Percentiles rank a stretch among this genome's conserved stretches.
Evolutionary conservation across 1,140 invertebrate genomes (phyloP).

Genomic region (Ceratosolen solmsi): DNA sequence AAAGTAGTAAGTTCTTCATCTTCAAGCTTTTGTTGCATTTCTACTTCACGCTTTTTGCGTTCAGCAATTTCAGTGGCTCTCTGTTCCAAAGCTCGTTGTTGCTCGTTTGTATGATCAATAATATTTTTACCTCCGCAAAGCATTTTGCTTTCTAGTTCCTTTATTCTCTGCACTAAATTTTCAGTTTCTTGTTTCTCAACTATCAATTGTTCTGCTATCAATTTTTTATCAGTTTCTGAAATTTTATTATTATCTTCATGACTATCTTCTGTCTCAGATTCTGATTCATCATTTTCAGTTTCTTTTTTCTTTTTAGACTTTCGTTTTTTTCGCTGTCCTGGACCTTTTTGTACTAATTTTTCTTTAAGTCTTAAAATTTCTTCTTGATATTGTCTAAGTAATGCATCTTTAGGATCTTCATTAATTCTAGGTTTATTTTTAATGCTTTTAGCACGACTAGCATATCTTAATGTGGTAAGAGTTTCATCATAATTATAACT

Average conservation of each 20-base stretch:
- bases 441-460: constrained; percentile 97
- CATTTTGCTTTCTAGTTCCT: constrained; percentile 94
- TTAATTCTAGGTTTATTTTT: constrained; percentile 97
- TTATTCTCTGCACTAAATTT: constrained; percentile 87
- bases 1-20: constrained; percentile 93
- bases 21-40: constrained; percentile 86
- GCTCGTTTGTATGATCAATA: constrained; percentile 96
- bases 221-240: constrained; percentile 77
- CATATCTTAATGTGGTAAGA: constrained; percentile 96
- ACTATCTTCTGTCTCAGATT: constrained; percentile 69
- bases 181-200: constrained; percentile 82
- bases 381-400: constrained; percentile 95
- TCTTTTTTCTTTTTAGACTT: constrained; percentile 70
- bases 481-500: constrained; percentile 98
- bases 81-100: constrained; percentile 92
- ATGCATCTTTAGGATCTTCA: constrained; percentile 97
- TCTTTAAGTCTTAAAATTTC: constrained; percentile 95
- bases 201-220: constrained; percentile 76
- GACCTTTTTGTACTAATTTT: constrained; percentile 82
- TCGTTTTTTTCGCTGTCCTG: constrained; percentile 75
- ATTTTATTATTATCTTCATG: constrained; percentile 74
- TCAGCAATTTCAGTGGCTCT: constrained; percentile 92
- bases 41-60: constrained; percentile 86
- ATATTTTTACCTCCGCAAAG: constrained; percentile 98
- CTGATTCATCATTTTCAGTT: constrained; percentile 70